Conservation (phyloP, 2,113 vertebrate genomes). For the Galbula dea region DNA sequence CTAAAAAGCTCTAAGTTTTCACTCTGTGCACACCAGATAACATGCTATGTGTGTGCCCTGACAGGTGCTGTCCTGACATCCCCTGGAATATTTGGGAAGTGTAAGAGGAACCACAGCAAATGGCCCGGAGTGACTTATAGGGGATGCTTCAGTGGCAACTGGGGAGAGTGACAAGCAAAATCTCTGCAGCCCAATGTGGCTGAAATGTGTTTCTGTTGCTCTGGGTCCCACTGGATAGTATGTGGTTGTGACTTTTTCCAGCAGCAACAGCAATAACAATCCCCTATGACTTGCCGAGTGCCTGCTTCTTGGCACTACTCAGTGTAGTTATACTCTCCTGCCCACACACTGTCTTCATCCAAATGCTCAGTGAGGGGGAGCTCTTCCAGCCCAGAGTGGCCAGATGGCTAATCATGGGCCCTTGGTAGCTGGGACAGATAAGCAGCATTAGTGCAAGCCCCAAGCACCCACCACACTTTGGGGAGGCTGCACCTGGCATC, state of each 20-base stretch:
- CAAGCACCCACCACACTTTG: fast-evolving
- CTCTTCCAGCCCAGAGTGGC: fast-evolving
- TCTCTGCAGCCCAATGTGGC: fast-evolving
- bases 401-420: fast-evolving
- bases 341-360: background rate
- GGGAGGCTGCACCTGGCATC: background rate
- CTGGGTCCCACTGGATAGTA: fast-evolving
- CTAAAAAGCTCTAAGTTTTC: background rate
- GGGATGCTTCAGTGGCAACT: background rate
- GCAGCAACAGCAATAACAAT: background rate
- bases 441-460: fast-evolving
- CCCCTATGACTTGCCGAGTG: no score
- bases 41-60: no score
- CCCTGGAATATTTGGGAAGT: background rate
- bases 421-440: background rate
- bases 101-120: background rate
- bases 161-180: background rate
- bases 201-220: fast-evolving
- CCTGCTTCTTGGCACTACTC: background rate
- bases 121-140: background rate
- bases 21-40: background rate
- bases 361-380: background rate
- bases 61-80: background rate
- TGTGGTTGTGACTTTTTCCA: background rate
- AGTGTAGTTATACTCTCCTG: background rate